phyloP scores from a whole-genome alignment of 2,888 invertebrate genomes.

The Lasiommata megera region DNA sequence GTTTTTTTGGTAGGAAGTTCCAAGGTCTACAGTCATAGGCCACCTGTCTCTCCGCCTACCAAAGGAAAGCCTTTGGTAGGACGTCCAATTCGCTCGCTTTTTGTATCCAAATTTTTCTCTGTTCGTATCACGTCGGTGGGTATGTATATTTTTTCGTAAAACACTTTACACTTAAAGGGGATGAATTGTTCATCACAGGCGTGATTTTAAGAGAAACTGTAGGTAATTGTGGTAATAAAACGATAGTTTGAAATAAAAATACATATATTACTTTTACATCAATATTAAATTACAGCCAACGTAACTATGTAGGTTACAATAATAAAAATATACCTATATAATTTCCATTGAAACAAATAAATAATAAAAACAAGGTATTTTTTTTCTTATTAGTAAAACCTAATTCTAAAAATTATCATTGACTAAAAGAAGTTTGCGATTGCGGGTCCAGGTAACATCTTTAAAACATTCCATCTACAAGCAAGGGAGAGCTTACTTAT shows the following conservation, averaged over 20 bases:
- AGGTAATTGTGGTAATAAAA: slow-evolving; percentile 49
- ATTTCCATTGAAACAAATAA: slow-evolving; percentile 79
- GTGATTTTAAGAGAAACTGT: too few relatives aligned
- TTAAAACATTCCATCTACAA: slow-evolving; percentile 74
- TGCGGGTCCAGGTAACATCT: slow-evolving; percentile 74
- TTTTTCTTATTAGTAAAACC: slow-evolving; percentile 69
- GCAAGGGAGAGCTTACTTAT: slow-evolving; percentile 76
- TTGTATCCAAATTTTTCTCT: too few relatives aligned
- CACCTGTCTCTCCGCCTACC: too few relatives aligned
- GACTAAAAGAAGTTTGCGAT: slow-evolving; percentile 73
- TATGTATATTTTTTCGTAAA: too few relatives aligned
- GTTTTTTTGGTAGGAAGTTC: too few relatives aligned
- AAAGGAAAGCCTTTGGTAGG: too few relatives aligned
- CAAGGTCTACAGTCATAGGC: too few relatives aligned
- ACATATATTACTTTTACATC: slow-evolving; percentile 81
- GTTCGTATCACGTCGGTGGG: too few relatives aligned
- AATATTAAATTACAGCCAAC: slow-evolving; percentile 82
- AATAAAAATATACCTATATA: slow-evolving; percentile 81
- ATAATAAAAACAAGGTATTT: slow-evolving; percentile 79
- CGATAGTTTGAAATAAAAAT: slow-evolving; percentile 75
- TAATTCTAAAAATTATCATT: slow-evolving; percentile 75
- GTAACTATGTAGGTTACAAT: slow-evolving; percentile 80
- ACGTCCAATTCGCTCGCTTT: too few relatives aligned
- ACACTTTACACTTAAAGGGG: too few relatives aligned
- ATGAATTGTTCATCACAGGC: too few relatives aligned